Base-by-base conservation (phyloP, 2,888 invertebrate genomes). In the Branchellion lobata region DNA sequence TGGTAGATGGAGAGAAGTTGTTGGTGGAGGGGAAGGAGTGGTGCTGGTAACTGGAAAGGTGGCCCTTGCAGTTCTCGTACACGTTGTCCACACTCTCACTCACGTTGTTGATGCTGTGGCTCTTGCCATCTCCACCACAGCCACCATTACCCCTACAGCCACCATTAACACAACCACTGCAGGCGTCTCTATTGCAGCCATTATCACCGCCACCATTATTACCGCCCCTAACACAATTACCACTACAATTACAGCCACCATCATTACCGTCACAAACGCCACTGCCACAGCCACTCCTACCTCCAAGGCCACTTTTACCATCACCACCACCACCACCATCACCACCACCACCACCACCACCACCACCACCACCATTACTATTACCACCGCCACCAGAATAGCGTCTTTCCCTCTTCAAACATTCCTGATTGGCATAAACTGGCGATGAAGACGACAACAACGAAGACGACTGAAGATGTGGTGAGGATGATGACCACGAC, bases 51-150 rank as follows among this genome's bases (percentile, higher is more conserved):
- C 8, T 3, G 29, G 8, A 65, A 27, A 5, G 5, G 69, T 11
- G 5, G 14, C 33, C 21, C 3, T 11, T 69, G 69, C 69, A 34
- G 34, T 69, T 69, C 21, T 69, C 33, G 29, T 31, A 31, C 8
- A 69, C 14, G 31, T 31, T 34, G 34, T 69, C 34, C 8, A 69
- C 69, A 27, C 33, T 18, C 14, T 5, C 33, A 34, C 34, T 29
- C 14, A 31, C 5, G n/a, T 69, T 69, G 33, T 29, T 69, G 31
- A 69, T 34, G 69, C 29, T 69, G 47, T 47, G 33, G 73, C 24
- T 73, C 2, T 77, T 34, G 73, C 1, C 24, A 3, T 5, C 11
- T 34, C 34, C 34, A 18, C 18, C 18, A 47, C 18, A 14, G 18
- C 18, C 47, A 18, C 18, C 18, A 47, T 8, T 14, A 18, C 11